phyloP scores from a whole-genome alignment of 2,888 invertebrate genomes.

The Pollenia labialis region DNA sequence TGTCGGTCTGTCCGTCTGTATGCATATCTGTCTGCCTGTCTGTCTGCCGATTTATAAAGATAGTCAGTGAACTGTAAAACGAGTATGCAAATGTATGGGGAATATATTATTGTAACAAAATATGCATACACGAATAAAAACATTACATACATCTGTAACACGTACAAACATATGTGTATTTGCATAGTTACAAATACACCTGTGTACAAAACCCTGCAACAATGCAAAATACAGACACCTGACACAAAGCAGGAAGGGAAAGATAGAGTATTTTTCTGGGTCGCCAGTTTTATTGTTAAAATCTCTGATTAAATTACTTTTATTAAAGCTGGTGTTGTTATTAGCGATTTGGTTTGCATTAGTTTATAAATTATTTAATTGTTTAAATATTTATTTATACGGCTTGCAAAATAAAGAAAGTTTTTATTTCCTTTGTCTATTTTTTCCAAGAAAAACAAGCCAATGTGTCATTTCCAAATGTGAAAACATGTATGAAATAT shows the following conservation, averaged over 20 bases:
- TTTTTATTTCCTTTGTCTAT: neutral
- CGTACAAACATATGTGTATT: no score
- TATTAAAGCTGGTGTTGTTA: neutral
- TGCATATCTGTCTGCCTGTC: neutral
- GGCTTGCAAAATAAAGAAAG: neutral
- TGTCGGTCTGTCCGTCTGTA: neutral
- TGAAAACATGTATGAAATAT: no score
- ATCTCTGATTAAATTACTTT: conserved; percentile 10
- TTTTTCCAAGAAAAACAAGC: neutral
- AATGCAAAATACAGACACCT: neutral
- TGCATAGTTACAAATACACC: no score
- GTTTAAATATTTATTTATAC: conserved; percentile 32
- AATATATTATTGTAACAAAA: conserved; percentile 19
- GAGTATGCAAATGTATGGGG: conserved; percentile 49
- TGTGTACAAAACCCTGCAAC: no score
- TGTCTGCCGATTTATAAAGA: neutral
- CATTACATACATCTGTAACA: neutral
- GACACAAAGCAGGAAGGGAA: conserved; percentile 14
- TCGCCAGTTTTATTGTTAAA: conserved; percentile 14
- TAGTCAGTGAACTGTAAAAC: conserved; percentile 60
- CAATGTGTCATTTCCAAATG: neutral
- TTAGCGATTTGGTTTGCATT: conserved; percentile 17
- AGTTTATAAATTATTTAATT: conserved; percentile 39
- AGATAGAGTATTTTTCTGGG: conserved; percentile 21
- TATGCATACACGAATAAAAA: neutral